Evolutionary conservation across 2,797 vertebrate species (phyloP), one percentile per base, ranked within the genome.

Genomic region (Forpus xanthops): DNA sequence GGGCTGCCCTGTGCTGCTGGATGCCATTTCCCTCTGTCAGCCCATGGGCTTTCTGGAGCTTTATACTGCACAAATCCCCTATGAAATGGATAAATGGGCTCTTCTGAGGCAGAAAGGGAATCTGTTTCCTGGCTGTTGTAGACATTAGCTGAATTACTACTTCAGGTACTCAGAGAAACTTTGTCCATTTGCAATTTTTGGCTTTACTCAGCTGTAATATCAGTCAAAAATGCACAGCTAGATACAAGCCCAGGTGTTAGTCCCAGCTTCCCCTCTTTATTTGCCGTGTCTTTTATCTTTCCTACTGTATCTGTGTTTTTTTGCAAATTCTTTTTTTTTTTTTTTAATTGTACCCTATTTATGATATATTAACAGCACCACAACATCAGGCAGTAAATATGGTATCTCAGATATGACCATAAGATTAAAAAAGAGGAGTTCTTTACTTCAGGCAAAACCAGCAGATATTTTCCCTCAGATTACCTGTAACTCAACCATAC

Each of bases 1-100:
- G 91, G 92, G 94, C 93, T 95, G 93, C 95, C 95, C 95, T 92
- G 94, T 84, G 93, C 93, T 96, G 95, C 92, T 96, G 96, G 94
- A 93, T 96, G 77, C 95, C 94, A 93, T 90, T 95, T 96, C 89
- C 95, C 90, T 82, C 87, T 77, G 84, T 91, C 90, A 96, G 86
- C 94, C 95, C 90, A 86, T 96, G 93, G 95, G 94, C 91, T 97
- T 85, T 91, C 39, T 55, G 95, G 66, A 94, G 93, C 93, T 92
- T 91, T 96, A 70, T 89, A 30, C 83, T 41, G 62, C 12, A 1
- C 68, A 97, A 86, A 82, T 97, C 95, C 94, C 96, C 87, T 49
- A 76, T 76, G 95, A 93, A 95, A 96, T 49, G 90, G 75, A 67
- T 94, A 95, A 94, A 96, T 87, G 95, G 93, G 79, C 85, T 92